A percentile compares a stretch with the other conserved stretches of the same genome.
These are phyloP conservation scores for Chalcis sispes DNA, from an alignment of 2,888 invertebrate species.

Conservation along the genomic window DNA sequence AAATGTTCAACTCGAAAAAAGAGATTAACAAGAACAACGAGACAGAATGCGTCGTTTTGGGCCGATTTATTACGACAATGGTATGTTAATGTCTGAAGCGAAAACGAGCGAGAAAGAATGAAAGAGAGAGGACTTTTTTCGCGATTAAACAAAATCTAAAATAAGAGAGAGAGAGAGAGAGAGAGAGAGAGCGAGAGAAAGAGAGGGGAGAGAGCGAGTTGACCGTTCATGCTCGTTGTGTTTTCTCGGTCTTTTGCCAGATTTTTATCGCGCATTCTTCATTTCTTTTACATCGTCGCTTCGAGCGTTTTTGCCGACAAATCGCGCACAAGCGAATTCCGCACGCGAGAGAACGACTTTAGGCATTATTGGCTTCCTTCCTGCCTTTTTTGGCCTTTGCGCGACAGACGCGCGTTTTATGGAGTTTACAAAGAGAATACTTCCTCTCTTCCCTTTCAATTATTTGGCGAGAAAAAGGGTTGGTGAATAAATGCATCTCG, in stretches of 20 bases:
- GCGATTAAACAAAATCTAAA: no score
- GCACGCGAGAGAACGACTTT: conserved; percentile 3
- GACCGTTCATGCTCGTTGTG: conserved; percentile 19
- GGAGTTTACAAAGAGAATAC: neutral
- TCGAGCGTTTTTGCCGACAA: neutral
- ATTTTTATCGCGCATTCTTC: conserved; percentile 19
- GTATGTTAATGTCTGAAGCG: conserved; percentile 1
- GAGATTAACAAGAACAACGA: conserved; percentile 5
- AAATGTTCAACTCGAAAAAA: neutral
- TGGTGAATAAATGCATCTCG: no score
- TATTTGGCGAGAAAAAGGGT: conserved; percentile 19
- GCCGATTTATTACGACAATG: conserved; percentile 30
- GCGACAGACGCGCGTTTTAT: neutral
- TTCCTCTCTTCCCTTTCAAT: conserved; percentile 12
- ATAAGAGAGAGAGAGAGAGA: neutral
- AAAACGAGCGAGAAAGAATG: neutral
- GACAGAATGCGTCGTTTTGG: neutral
- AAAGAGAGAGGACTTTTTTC: neutral
- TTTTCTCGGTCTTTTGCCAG: conserved; percentile 10
- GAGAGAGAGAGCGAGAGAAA: neutral
- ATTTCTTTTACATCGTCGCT: no score
- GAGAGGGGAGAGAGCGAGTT: neutral
- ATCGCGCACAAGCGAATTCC: neutral
- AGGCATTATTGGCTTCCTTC: conserved; percentile 16
- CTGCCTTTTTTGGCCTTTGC: conserved; percentile 1